Percentiles rank a stretch among this genome's conserved stretches.
These are phyloP conservation scores for Grus americana DNA, from an alignment of 2,113 vertebrate genomes.

Conservation along the genomic window DNA sequence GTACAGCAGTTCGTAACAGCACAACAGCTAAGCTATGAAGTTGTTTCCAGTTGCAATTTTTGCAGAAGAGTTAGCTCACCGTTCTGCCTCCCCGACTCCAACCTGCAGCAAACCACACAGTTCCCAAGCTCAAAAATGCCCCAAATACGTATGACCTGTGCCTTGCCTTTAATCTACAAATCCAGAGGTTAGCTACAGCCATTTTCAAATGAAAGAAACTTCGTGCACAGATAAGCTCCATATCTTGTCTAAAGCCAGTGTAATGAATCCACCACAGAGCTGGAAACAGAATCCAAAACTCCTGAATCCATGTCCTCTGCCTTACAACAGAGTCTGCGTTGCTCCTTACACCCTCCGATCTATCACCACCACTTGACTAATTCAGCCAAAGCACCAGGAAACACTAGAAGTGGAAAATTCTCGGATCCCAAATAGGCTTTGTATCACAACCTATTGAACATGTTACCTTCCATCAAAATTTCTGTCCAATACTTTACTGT, in stretches of 20 bases:
- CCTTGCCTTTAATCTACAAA: not conserved
- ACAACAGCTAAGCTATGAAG: not conserved
- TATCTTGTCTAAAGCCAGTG: not conserved
- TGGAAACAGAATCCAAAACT: not conserved
- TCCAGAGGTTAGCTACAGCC: not conserved
- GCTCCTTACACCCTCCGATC: not conserved
- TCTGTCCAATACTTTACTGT: not conserved
- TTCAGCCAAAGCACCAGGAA: not conserved
- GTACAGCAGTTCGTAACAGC: not conserved
- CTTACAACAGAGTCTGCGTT: not conserved
- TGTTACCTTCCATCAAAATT: not conserved
- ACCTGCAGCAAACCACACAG: not conserved
- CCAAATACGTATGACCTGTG: not conserved
- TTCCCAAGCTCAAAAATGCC: not conserved
- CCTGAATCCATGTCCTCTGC: not conserved
- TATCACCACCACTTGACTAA: not conserved
- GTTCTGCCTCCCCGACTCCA: not conserved
- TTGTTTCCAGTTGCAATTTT: not conserved
- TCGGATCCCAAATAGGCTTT: not conserved
- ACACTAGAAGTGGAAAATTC: not conserved
- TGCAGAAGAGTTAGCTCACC: not conserved
- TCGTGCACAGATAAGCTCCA: not conserved
- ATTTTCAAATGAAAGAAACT: not conserved
- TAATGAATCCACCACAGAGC: not conserved
- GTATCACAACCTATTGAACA: not conserved